Conservation (phyloP, 2,113 vertebrate genomes). For the Phoenicopterus ruber region DNA sequence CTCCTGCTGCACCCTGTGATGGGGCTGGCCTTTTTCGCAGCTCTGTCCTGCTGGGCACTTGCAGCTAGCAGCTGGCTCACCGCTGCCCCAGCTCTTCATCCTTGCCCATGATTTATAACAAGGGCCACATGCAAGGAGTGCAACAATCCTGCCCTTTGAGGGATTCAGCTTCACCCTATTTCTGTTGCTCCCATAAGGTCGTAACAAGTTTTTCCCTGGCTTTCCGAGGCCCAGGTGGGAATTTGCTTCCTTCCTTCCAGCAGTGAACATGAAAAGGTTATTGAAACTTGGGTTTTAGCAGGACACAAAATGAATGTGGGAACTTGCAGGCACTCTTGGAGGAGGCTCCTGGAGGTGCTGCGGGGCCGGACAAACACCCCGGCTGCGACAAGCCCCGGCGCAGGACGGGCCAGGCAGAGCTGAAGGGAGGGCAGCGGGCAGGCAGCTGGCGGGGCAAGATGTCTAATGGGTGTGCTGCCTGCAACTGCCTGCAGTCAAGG, state of each 20-base stretch:
- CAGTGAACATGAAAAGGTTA: not conserved
- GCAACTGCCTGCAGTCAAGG: not conserved
- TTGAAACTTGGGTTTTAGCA: not conserved
- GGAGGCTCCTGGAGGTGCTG: not conserved
- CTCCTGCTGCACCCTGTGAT: not conserved
- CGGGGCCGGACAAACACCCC: accelerated
- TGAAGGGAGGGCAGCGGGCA: not conserved
- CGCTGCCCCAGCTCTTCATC: not conserved
- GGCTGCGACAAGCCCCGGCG: not conserved
- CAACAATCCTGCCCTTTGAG: not conserved
- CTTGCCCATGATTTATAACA: not conserved
- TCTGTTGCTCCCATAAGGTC: not conserved
- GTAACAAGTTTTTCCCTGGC: not conserved
- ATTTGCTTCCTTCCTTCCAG: not conserved
- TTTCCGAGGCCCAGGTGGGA: not conserved
- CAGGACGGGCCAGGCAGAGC: not conserved
- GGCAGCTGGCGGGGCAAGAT: not conserved
- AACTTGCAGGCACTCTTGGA: not conserved
- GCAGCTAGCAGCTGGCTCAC: not conserved
- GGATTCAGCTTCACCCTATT: not conserved
- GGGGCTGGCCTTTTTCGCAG: not conserved
- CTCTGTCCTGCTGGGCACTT: not conserved
- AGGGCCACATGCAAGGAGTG: not conserved
- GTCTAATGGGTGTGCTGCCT: not conserved
- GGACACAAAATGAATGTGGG: not conserved